Percentiles rank a stretch among this genome's conserved stretches.
Conservation (phyloP, 1,140 invertebrate species). For the Tribolium castaneum region DNA sequence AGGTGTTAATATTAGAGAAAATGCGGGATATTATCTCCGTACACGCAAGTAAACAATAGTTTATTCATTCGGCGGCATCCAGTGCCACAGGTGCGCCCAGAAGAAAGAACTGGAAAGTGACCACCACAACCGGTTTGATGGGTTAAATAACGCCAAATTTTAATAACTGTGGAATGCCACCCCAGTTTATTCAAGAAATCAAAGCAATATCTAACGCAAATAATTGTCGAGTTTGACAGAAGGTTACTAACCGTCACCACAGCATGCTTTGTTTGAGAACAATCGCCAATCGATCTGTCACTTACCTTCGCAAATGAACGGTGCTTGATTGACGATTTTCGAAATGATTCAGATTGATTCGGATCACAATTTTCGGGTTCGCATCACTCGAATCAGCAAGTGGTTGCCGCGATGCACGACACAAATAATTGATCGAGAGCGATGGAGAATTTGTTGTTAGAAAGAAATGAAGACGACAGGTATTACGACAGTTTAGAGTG, state of each 20-base stretch:
- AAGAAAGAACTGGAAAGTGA: slow-evolving; percentile 24
- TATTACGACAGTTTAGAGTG: slow-evolving; percentile 10
- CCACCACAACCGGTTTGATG: slow-evolving; percentile 16
- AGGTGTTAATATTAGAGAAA: slow-evolving; percentile 24
- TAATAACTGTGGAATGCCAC: not conserved
- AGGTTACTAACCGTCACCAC: slow-evolving; percentile 15
- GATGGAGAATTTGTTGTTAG: slow-evolving; percentile 36
- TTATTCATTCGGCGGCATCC: slow-evolving; percentile 15
- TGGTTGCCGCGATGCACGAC: slow-evolving; percentile 50
- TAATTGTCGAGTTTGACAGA: slow-evolving; percentile 1
- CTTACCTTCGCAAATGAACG: slow-evolving; percentile 1
- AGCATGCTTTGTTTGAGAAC: slow-evolving; percentile 17
- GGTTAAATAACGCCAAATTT: slow-evolving; percentile 6
- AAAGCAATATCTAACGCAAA: not conserved
- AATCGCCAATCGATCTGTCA: slow-evolving; percentile 1
- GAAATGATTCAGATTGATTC: slow-evolving; percentile 11
- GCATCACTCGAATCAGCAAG: slow-evolving; percentile 54
- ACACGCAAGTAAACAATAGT: slow-evolving; percentile 18
- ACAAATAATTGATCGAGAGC: slow-evolving; percentile 41
- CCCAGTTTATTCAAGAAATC: not conserved
- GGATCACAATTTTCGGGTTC: slow-evolving; percentile 11
- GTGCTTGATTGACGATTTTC: not conserved
- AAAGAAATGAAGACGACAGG: slow-evolving; percentile 35
- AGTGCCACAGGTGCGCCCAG: slow-evolving; percentile 9
- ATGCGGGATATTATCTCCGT: not conserved